phyloP scores from a whole-genome alignment of 2,113 vertebrate species.

The Pelmatolapia mariae region DNA sequence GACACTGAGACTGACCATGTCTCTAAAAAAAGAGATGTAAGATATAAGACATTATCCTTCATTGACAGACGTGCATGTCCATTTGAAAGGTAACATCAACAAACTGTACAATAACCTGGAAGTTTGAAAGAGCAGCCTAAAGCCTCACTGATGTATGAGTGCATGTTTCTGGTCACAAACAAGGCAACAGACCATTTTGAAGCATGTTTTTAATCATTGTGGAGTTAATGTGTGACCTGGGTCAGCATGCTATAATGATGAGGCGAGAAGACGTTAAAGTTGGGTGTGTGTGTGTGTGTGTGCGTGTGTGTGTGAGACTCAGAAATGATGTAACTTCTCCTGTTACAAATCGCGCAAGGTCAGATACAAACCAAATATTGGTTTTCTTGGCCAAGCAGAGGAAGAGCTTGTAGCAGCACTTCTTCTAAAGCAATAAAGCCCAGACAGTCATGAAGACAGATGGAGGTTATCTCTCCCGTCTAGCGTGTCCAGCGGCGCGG shows the following conservation, averaged over 20 bases:
- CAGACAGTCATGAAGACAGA: conserved; percentile 70
- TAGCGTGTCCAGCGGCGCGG: neutral
- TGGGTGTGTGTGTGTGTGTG: accelerated
- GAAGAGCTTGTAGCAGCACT: conserved; percentile 24
- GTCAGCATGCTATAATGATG: neutral
- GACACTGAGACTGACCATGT: neutral
- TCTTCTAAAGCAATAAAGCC: conserved; percentile 56
- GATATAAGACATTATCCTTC: neutral
- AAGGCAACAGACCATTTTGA: neutral
- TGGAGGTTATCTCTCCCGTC: conserved; percentile 52
- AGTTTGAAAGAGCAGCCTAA: neutral
- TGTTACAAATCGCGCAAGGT: conserved; percentile 9
- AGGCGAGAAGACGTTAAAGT: neutral
- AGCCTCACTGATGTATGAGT: neutral
- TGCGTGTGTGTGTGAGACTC: neutral
- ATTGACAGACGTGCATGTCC: neutral
- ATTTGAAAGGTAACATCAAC: neutral
- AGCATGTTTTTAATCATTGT: neutral
- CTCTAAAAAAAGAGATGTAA: neutral
- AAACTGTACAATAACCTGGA: neutral
- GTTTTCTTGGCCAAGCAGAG: conserved; percentile 8
- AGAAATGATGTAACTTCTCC: neutral
- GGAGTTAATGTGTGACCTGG: neutral
- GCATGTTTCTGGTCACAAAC: neutral
- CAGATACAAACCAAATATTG: conserved; percentile 33